phyloP scores from a whole-genome alignment of 1,140 invertebrate species.

The Dendroctonus ponderosae region DNA sequence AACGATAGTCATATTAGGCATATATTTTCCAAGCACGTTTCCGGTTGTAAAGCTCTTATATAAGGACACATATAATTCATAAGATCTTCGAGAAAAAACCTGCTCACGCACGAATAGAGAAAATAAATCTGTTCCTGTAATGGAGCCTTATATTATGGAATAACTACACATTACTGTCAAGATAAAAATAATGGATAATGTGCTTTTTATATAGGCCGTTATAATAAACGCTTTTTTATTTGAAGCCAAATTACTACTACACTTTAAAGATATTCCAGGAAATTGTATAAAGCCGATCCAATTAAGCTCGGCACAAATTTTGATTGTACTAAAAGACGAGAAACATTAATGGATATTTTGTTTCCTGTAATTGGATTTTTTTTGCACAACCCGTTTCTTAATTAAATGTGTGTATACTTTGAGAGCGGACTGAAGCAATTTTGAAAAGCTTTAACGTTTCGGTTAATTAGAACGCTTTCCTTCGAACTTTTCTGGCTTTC shows the following conservation, averaged over 20 bases:
- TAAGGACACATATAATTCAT: slow-evolving; percentile 1
- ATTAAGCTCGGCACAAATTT: not conserved
- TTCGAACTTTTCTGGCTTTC: slow-evolving; percentile 6
- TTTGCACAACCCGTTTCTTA: not conserved
- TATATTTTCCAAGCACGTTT: not conserved
- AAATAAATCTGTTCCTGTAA: not conserved
- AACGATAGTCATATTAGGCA: not conserved
- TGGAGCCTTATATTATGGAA: too few relatives aligned
- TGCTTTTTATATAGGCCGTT: too few relatives aligned
- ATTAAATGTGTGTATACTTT: slow-evolving; percentile 9
- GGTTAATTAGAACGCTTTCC: slow-evolving; percentile 9
- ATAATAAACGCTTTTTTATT: too few relatives aligned
- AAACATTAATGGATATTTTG: slow-evolving; percentile 4
- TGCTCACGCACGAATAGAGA: not conserved
- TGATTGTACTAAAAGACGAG: not conserved
- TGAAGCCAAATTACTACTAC: too few relatives aligned
- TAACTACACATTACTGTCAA: too few relatives aligned
- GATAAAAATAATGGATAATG: too few relatives aligned
- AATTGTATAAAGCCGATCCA: too few relatives aligned
- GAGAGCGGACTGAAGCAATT: slow-evolving; percentile 1
- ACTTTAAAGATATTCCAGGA: too few relatives aligned
- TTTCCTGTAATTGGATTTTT: slow-evolving; percentile 3
- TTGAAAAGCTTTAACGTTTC: slow-evolving; percentile 1
- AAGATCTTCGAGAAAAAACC: not conserved
- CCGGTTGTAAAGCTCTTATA: not conserved